These are phyloP conservation scores for Pseudolycoriella hygida DNA, from an alignment of 2,888 invertebrate genomes.

Conservation along the genomic window DNA sequence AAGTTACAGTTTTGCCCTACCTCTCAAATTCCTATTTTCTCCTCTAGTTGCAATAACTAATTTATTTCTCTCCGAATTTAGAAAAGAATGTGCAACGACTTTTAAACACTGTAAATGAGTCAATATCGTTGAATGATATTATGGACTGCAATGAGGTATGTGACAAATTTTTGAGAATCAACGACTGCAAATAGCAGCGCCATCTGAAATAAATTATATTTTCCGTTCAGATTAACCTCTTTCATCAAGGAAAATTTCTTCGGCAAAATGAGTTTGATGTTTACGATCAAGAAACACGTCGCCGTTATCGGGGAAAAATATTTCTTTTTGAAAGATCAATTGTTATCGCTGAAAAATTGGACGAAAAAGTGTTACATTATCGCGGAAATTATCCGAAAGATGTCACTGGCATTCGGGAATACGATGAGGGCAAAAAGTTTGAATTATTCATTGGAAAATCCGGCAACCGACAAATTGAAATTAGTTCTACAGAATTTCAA, in stretches of 20 bases:
- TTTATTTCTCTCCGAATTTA: no score
- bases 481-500: slow-evolving; percentile 8
- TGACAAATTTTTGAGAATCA: no score
- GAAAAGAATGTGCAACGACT: slow-evolving; percentile 22
- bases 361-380: slow-evolving; percentile 20
- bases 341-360: slow-evolving; percentile 26
- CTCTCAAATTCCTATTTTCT: no score
- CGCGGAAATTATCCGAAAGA: slow-evolving; percentile 28
- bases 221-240: not conserved
- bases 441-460: slow-evolving; percentile 16
- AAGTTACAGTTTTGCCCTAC: no score
- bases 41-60: no score
- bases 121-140: slow-evolving; percentile 27
- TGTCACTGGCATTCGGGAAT: slow-evolving; percentile 20
- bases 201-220: no score
- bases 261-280: slow-evolving; percentile 25
- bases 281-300: slow-evolving; percentile 20
- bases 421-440: slow-evolving; percentile 8
- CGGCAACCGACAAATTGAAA: slow-evolving; percentile 23
- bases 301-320: slow-evolving; percentile 23
- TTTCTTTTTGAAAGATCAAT: slow-evolving; percentile 28
- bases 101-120: slow-evolving; percentile 25
- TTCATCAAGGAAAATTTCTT: slow-evolving; percentile 25
- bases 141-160: slow-evolving; percentile 22
- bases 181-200: no score